Base-by-base conservation (phyloP, 64 coral and sea anemone genomes). In the Pocillopora verrucosa region DNA sequence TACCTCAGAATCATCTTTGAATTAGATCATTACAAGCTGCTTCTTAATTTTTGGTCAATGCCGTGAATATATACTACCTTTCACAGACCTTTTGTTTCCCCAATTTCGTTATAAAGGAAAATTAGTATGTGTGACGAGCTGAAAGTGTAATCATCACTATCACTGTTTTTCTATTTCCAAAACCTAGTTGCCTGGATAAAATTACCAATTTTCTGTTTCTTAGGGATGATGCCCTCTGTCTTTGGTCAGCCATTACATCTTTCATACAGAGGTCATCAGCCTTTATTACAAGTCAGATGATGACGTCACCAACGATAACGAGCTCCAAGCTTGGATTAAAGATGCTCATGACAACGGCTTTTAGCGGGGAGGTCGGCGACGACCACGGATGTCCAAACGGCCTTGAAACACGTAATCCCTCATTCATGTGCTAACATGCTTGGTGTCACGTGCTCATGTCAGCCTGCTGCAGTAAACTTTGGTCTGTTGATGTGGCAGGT, bases 391-490 rank as follows among this genome's bases (percentile, higher is more conserved):
- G 94, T 37, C 95, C 95, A 22, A 51, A 83, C 19, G 68, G 30
- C 10, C 56, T 98, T 17, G 20, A 34, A 20, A 81, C 95, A 84
- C 91, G 68, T 88, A 78, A 98, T 19, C 60, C 20, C 89, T 98
- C 11, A 60, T 79, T 10, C 88, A 91, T 59, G 2, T 94, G 60
- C 38, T 98, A 10, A 98, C 95, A 10, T 94, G 92, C 35, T 64
- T 98, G 6, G 10, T 98, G 45, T 98, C 89, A 98, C 91, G 24
- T 98, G 95, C 65, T 85, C 95, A 0, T 94, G 95, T 68, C 95
- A 98, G 76, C 92, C 91, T 70, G 92, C 95, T 9, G 95, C 92
- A 56, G 92, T 98, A 5, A 98, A 98, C 86, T 98, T 94, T 83
- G 83, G 92, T 30, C 89, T 94, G 17, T 24, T 98, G 95, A 98